Percentiles rank a stretch among this genome's conserved stretches.
Conservation (phyloP, 2,113 vertebrate species). For the Plestiodon gilberti region DNA sequence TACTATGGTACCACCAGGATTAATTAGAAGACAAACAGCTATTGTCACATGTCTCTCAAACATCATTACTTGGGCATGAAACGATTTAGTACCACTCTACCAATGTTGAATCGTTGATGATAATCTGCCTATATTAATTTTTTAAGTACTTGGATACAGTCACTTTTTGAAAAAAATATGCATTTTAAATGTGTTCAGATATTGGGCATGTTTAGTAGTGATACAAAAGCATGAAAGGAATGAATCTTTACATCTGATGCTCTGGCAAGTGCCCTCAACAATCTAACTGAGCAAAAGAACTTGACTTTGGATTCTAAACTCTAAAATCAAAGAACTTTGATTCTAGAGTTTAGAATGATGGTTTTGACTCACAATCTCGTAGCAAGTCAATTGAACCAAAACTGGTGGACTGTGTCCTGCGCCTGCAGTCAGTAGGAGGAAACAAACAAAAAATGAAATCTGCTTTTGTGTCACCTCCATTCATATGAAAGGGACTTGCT, state of each 20-base stretch:
- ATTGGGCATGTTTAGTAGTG: slow-evolving; percentile 5
- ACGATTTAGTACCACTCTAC: slow-evolving; percentile 55
- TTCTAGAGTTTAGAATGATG: not conserved
- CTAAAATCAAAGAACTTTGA: too few species aligned
- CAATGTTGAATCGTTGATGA: slow-evolving; percentile 43
- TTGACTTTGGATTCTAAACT: too few species aligned
- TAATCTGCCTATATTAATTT: slow-evolving; percentile 50
- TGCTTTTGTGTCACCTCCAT: not conserved
- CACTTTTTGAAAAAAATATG: not conserved
- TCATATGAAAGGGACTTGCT: not conserved
- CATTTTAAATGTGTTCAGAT: slow-evolving; percentile 40
- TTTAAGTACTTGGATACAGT: slow-evolving; percentile 48
- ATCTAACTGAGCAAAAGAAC: not conserved
- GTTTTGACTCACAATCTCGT: not conserved
- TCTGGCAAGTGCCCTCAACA: not conserved
- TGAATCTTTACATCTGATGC: not conserved
- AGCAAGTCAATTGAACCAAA: not conserved
- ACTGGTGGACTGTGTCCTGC: not conserved
- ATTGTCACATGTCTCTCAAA: slow-evolving; percentile 51
- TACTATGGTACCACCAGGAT: slow-evolving; percentile 55
- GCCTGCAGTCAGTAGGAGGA: not conserved
- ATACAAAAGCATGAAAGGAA: slow-evolving; percentile 14
- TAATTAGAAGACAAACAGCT: slow-evolving; percentile 68
- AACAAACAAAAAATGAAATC: not conserved
- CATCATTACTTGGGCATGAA: slow-evolving; percentile 41